These are phyloP conservation scores for Hydrophis major DNA, from an alignment of 2,797 vertebrate genomes.

Conservation along the genomic window DNA sequence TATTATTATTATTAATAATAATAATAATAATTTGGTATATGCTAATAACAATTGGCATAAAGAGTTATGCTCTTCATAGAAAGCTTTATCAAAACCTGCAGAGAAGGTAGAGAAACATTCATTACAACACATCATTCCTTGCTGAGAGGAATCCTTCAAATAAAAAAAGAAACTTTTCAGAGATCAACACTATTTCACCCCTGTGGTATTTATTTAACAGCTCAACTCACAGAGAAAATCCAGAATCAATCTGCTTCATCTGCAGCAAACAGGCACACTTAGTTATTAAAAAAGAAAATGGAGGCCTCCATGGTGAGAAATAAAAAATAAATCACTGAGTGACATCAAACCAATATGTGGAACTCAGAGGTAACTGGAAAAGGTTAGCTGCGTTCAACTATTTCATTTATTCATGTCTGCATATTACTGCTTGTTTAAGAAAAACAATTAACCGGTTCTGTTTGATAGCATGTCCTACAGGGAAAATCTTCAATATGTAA, in stretches of 20 bases:
- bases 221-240: slow-evolving; percentile 61
- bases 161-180: slow-evolving; percentile 40
- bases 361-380: slow-evolving; percentile 55
- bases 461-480: slow-evolving; percentile 25
- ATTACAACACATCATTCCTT: slow-evolving; percentile 54
- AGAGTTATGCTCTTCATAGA: slow-evolving; percentile 39
- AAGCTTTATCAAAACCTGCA: slow-evolving; percentile 58
- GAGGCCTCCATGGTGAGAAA: slow-evolving; percentile 52
- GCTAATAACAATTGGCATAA: slow-evolving; percentile 46
- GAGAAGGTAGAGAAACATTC: slow-evolving; percentile 63
- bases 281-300: slow-evolving; percentile 56
- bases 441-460: slow-evolving; percentile 44
- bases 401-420: slow-evolving; percentile 55
- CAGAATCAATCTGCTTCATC: slow-evolving; percentile 56
- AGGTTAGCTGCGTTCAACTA: slow-evolving; percentile 50
- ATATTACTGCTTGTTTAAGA: slow-evolving; percentile 32
- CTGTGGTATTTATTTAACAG: slow-evolving; percentile 67
- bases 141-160: slow-evolving; percentile 53
- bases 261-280: slow-evolving; percentile 42
- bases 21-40: slow-evolving; percentile 4
- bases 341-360: slow-evolving; percentile 48
- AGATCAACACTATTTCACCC: slow-evolving; percentile 61
- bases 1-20: background rate
- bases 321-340: slow-evolving; percentile 56
- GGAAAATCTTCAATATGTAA: slow-evolving; percentile 8